Conservation (phyloP, 1,140 invertebrate genomes). For the Tetragonula clypearis region DNA sequence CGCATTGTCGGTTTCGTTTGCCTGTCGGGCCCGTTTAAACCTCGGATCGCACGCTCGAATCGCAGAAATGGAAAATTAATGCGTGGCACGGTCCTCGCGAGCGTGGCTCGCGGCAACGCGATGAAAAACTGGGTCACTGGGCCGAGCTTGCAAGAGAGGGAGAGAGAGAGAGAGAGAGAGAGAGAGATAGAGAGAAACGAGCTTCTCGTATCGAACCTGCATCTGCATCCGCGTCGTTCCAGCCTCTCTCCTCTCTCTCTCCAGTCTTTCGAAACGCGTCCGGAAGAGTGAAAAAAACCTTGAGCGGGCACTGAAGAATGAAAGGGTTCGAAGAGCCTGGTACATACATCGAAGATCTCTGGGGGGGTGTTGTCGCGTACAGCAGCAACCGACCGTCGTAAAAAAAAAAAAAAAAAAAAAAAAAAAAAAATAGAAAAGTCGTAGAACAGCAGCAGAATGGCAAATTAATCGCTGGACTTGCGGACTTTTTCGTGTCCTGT, state of each 20-base stretch:
- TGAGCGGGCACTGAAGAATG: not conserved
- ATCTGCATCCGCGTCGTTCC: slow-evolving; percentile 48
- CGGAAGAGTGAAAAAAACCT: slow-evolving; percentile 5
- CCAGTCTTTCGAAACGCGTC: not conserved
- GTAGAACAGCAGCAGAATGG: too few relatives aligned
- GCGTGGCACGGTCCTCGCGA: slow-evolving; percentile 14
- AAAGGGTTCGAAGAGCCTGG: too few relatives aligned
- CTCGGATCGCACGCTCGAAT: not conserved
- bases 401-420: too few relatives aligned
- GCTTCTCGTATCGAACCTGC: slow-evolving; percentile 57
- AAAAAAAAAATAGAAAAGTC: too few relatives aligned
- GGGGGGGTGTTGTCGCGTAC: too few relatives aligned
- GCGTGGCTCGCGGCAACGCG: slow-evolving; percentile 25
- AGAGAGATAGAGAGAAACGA: not conserved
- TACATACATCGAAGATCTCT: too few relatives aligned
- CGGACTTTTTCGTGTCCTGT: too few relatives aligned
- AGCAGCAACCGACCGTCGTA: too few relatives aligned
- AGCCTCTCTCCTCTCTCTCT: not conserved
- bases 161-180: too few relatives aligned
- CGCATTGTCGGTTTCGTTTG: slow-evolving; percentile 11
- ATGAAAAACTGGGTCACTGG: slow-evolving; percentile 68
- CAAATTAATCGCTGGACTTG: too few relatives aligned
- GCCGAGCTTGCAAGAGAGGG: slow-evolving; percentile 56
- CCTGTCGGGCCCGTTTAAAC: not conserved
- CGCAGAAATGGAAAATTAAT: slow-evolving; percentile 43